Evolutionary conservation across 2,113 vertebrate genomes (phyloP).

Genomic region (Lophura nycthemera): DNA sequence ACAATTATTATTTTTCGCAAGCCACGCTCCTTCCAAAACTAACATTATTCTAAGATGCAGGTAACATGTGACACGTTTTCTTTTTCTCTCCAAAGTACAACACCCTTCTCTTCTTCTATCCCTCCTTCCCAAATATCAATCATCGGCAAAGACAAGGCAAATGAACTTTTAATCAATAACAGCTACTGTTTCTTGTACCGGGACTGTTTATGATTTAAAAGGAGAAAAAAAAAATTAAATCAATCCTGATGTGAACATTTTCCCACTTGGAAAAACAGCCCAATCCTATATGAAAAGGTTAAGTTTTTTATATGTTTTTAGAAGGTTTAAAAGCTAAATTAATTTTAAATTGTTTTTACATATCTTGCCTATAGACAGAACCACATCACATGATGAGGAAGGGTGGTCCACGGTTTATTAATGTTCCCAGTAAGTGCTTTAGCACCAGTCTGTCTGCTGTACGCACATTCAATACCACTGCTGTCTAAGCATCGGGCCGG

Average conservation of each 20-base stretch:
- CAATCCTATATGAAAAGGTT: slow-evolving; percentile 69
- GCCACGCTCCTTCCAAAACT: slow-evolving; percentile 53
- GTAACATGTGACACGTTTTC: slow-evolving; percentile 71
- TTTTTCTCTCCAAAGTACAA: slow-evolving; percentile 59
- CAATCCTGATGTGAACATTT: slow-evolving; percentile 82
- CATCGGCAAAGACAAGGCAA: slow-evolving; percentile 78
- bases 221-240: slow-evolving; percentile 69
- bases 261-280: slow-evolving; percentile 71
- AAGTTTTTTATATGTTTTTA: slow-evolving; percentile 50
- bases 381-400: slow-evolving; percentile 37
- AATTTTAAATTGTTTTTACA: slow-evolving; percentile 72
- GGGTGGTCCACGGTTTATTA: slow-evolving; percentile 36
- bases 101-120: slow-evolving; percentile 64
- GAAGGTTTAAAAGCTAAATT: slow-evolving; percentile 71
- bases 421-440: slow-evolving; percentile 49
- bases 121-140: slow-evolving; percentile 75
- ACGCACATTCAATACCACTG: slow-evolving; percentile 1
- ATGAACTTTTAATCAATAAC: slow-evolving; percentile 84
- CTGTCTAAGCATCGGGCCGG: slow-evolving; percentile 29
- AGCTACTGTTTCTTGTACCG: slow-evolving; percentile 83
- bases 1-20: slow-evolving; percentile 49
- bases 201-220: slow-evolving; percentile 83
- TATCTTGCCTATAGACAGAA: slow-evolving; percentile 58
- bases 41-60: slow-evolving; percentile 72
- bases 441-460: slow-evolving; percentile 59